Evolutionary conservation across 2,797 vertebrate genomes (phyloP).

Genomic region (Botia almorhae): DNA sequence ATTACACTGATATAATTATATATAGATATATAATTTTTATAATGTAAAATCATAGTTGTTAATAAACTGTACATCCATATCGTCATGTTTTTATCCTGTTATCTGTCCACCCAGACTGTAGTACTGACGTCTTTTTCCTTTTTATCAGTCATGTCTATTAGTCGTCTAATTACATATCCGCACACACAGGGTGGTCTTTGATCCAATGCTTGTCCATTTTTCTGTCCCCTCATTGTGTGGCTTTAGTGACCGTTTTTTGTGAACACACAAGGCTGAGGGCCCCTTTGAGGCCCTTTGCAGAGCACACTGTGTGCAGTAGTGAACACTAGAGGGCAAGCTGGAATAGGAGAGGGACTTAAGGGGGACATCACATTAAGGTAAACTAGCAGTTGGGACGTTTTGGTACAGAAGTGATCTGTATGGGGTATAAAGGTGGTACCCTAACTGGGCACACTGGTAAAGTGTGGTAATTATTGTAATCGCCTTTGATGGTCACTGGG

Average conservation of each 20-base stretch:
- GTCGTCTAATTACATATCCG: background rate
- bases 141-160: conserved; percentile 16
- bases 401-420: background rate
- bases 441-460: background rate
- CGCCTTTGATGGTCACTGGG: background rate
- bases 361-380: background rate
- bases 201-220: background rate
- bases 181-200: conserved; percentile 22
- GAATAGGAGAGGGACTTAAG: conserved; percentile 15
- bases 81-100: background rate
- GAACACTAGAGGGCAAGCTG: conserved; percentile 61
- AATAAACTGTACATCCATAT: background rate
- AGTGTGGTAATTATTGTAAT: background rate
- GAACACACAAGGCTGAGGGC: background rate
- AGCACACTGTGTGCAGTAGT: conserved; percentile 23
- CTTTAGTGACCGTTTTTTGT: conserved; percentile 38
- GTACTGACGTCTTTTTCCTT: conserved; percentile 7
- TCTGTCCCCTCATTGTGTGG: background rate
- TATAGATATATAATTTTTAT: background rate
- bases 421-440: background rate
- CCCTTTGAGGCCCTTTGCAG: background rate
- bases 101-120: background rate
- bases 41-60: background rate
- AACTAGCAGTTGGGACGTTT: background rate
- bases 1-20: too few relatives aligned